Conservation (phyloP, 35 echinoderm and acorn worm genomes). For the Heliocidaris tuberculata region DNA sequence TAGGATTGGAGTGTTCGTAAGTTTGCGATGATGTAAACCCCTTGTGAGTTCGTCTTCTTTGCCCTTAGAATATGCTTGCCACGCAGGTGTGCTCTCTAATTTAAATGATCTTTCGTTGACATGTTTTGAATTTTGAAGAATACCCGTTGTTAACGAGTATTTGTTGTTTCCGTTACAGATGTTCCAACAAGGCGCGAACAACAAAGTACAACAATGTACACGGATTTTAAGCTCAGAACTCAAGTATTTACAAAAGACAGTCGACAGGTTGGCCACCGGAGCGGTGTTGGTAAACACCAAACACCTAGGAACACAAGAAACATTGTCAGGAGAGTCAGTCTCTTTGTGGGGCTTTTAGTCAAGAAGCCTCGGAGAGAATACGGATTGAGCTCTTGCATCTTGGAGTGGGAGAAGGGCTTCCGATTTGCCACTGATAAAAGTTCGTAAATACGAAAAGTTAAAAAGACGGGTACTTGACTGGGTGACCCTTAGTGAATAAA, state of each 20-base stretch:
- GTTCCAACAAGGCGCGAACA: conserved; percentile 24
- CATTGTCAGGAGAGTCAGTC: neutral
- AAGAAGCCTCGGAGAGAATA: neutral
- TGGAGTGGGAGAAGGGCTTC: neutral
- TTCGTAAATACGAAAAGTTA: neutral
- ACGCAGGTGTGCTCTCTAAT: neutral
- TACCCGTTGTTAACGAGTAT: neutral
- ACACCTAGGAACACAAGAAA: conserved; percentile 9
- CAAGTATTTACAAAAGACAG: neutral
- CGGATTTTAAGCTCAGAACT: neutral
- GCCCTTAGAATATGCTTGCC: neutral
- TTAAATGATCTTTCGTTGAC: neutral
- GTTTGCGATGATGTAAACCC: neutral
- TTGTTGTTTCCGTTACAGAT: conserved; percentile 38
- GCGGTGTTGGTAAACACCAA: conserved; percentile 2
- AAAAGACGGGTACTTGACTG: neutral
- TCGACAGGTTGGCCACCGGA: neutral
- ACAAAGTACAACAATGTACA: neutral
- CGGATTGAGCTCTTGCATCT: neutral
- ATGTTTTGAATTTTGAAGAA: neutral
- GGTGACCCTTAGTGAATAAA: neutral
- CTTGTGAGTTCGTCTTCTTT: too few species aligned
- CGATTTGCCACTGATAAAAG: neutral
- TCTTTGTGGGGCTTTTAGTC: neutral
- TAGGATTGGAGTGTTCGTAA: neutral